Evolutionary conservation across 2,797 vertebrate species (phyloP), one percentile per base, ranked within the genome.

Genomic region (Pangasius macronema): DNA sequence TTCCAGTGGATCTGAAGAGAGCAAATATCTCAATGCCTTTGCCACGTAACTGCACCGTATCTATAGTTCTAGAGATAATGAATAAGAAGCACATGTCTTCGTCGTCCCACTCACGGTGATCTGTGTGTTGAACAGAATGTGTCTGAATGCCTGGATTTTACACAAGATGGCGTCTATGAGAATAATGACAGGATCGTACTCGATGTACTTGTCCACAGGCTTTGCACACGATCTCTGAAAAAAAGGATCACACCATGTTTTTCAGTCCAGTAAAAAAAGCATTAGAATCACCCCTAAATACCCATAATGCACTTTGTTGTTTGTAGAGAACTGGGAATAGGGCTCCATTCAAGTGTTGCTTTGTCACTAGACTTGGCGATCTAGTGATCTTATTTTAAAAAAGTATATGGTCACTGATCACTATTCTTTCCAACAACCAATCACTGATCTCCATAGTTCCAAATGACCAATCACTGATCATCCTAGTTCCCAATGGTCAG

Each of bases 181-280:
- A 92, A 99, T 98, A 88, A 99, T 98, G 70, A 98, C 99, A 27
- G 97, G 97, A 93, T 99, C 99, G 92, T 99, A 99, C 88, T 99
- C 98, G 8, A 99, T 98, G 70, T 99, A 99, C 92, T 99, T 99
- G 93, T 99, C 99, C 92, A 99, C 99, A 24, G 98, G 98, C 90
- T 98, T 99, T 90, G 97, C 96, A 91, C 99, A 99, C 18, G 96
- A 97, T 88, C 95, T 96, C 99, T 99, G 93, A 73, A 92, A 2
- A 2, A 27, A 55, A 1, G 1, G 27, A 80, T 24, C 20, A 39
- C 10, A 80, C 20, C 4, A 39, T 5, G 33, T 9, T 6, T 13
- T 53, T 20, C 3, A 20, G 49, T 55, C 16, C 3, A 51, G 3
- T 51, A 27, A 49, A 14, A 14, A 49, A 14, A 14, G 42, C 27